phyloP scores from a whole-genome alignment of 2,888 invertebrate genomes.

The Acronicta aceris region DNA sequence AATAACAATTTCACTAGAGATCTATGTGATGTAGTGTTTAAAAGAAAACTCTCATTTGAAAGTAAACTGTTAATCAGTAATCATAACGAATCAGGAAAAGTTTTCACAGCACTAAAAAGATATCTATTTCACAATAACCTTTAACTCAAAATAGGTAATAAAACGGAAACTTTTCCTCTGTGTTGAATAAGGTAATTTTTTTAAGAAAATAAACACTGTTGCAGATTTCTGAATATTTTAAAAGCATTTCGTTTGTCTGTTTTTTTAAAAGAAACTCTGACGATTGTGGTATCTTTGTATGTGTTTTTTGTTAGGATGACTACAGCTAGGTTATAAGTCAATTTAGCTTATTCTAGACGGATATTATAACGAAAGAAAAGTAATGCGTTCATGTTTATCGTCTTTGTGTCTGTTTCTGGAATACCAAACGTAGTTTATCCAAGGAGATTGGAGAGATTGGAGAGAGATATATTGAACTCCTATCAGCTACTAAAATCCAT shows the following conservation, averaged over 20 bases:
- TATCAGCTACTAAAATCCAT: too few relatives aligned
- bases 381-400: background rate
- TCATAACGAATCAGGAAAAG: background rate
- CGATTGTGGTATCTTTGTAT: constrained; percentile 2
- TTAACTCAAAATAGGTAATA: constrained; percentile 17
- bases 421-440: too few relatives aligned
- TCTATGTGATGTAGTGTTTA: too few relatives aligned
- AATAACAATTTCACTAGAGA: too few relatives aligned
- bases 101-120: background rate
- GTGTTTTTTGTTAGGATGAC: background rate
- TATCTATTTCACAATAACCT: constrained; percentile 17
- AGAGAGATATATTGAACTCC: too few relatives aligned
- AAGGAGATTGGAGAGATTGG: too few relatives aligned
- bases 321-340: background rate
- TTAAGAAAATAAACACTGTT: constrained; percentile 1
- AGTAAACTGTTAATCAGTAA: background rate
- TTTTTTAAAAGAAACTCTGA: constrained; percentile 7
- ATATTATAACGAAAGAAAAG: background rate
- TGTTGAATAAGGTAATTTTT: background rate
- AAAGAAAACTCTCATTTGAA: too few relatives aligned
- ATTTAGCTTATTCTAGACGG: background rate
- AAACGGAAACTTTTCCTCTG: background rate
- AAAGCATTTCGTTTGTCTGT: background rate
- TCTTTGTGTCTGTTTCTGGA: too few relatives aligned
- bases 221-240: constrained; percentile 16